Conservation (phyloP, 2,888 invertebrate genomes). For the Trypoxylon attenuatum region DNA sequence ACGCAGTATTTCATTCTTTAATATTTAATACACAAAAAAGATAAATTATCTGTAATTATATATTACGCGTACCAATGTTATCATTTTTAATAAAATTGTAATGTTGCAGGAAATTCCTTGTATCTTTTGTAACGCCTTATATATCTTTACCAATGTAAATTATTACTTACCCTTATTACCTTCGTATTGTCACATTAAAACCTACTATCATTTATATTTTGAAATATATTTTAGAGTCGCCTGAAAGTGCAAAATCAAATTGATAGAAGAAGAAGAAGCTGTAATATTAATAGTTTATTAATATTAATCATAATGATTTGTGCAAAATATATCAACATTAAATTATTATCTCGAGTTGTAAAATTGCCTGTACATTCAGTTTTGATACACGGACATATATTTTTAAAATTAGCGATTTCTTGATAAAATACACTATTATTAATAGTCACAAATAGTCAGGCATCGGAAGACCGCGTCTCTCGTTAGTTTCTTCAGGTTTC, state of each 20-base stretch:
- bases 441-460: slow-evolving; percentile 48
- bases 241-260: slow-evolving; percentile 8
- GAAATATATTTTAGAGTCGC: background rate
- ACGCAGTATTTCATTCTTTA: slow-evolving; percentile 67
- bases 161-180: slow-evolving; percentile 11
- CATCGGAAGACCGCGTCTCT: slow-evolving; percentile 53
- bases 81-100: slow-evolving; percentile 58
- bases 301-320: slow-evolving; percentile 63
- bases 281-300: slow-evolving; percentile 56
- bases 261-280: slow-evolving; percentile 12
- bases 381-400: slow-evolving; percentile 51
- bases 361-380: slow-evolving; percentile 62
- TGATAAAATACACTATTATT: slow-evolving; percentile 61
- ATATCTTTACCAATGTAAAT: background rate
- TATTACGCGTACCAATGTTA: slow-evolving; percentile 53
- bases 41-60: slow-evolving; percentile 59
- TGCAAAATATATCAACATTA: slow-evolving; percentile 69
- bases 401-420: slow-evolving; percentile 52
- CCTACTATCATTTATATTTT: background rate
- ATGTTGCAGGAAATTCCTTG: slow-evolving; percentile 36
- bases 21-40: slow-evolving; percentile 59
- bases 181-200: background rate
- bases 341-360: slow-evolving; percentile 64
- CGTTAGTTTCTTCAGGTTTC: slow-evolving; percentile 27
- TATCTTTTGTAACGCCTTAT: background rate